Base-by-base conservation (phyloP, 2,113 vertebrate genomes). In the Brienomyrus brachyistius region DNA sequence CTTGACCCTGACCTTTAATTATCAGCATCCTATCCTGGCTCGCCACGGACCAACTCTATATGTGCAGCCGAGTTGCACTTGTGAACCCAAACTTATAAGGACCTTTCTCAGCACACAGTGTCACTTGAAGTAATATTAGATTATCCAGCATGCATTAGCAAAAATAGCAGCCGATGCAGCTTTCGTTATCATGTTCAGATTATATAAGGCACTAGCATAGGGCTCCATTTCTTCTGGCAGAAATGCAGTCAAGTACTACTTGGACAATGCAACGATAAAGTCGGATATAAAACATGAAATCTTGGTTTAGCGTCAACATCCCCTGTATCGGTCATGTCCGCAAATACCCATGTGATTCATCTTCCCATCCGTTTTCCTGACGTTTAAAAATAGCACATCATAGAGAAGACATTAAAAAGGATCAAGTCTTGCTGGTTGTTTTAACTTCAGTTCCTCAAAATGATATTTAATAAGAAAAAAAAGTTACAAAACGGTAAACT, bases 351-450 rank as follows among this genome's bases (percentile, higher is more conserved):
- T 95, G 94, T 95, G 95, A 95, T 95, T 92, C 94, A 70, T 95
- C 94, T 93, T 92, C 91, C 92, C 94, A 92, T 94, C 94, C 93
- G 9, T 93, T 94, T 94, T 94, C 93, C 93, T 95, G 94, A 94
- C 94, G 93, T 95, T 95, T 96, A 94, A 96, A 96, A 96, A 84
- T 95, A 95, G 95, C 96, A 96, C 31, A 6, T 11, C 74, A 19
- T 35, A 43, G 74, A 80, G 1, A 80, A 40, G 74, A 80, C 74
- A 43, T 80, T 80, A 43, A 15, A 21, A 43, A 19, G 74, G 43
- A 80, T 2, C 35, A 43, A 80, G 17, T 40, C 70, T 40, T 80
- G 13, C 19, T 43, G 74, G 74, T 13, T 2, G 17, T 43, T 80
- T 80, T 40, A 43, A 43, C 31, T 40, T 80, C 74, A 43, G 74